Conservation (phyloP, 1,140 invertebrate species). For the Calycopis cecrops region DNA sequence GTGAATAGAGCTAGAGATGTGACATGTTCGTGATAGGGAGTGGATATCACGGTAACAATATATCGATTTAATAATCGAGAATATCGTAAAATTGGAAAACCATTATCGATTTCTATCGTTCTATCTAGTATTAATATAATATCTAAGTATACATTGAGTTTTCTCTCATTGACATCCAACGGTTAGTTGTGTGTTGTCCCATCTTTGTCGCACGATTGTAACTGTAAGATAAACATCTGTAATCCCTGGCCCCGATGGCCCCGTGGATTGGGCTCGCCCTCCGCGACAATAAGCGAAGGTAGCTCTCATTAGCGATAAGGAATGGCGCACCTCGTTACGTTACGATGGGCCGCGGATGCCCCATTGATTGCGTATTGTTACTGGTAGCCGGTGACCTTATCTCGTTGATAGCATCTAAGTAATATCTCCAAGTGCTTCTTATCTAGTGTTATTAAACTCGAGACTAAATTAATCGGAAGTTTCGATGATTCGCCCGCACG, state of each 20-base stretch:
- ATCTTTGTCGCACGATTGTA: slow-evolving; percentile 27
- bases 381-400: slow-evolving; percentile 27
- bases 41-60: no score
- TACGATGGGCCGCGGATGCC: slow-evolving; percentile 35
- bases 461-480: slow-evolving; percentile 44
- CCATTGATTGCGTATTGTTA: slow-evolving; percentile 60
- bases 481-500: slow-evolving; percentile 42
- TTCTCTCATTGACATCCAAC: slow-evolving; percentile 1
- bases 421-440: slow-evolving; percentile 36
- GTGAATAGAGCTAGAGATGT: no score
- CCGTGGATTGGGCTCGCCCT: slow-evolving; percentile 26
- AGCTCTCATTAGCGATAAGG: slow-evolving; percentile 55
- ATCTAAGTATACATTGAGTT: no score
- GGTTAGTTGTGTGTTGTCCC: slow-evolving; percentile 15
- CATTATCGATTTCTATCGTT: no score
- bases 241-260: slow-evolving; percentile 33
- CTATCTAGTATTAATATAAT: no score
- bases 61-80: no score
- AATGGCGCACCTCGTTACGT: slow-evolving; percentile 46
- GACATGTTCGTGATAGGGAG: no score
- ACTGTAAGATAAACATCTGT: slow-evolving; percentile 33
- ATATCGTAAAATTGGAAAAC: no score
- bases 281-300: slow-evolving; percentile 37
- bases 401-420: slow-evolving; percentile 18
- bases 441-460: slow-evolving; percentile 35